These are phyloP conservation scores for Talpa occidentalis DNA, from an alignment of 2,113 vertebrate genomes.

Conservation along the genomic window DNA sequence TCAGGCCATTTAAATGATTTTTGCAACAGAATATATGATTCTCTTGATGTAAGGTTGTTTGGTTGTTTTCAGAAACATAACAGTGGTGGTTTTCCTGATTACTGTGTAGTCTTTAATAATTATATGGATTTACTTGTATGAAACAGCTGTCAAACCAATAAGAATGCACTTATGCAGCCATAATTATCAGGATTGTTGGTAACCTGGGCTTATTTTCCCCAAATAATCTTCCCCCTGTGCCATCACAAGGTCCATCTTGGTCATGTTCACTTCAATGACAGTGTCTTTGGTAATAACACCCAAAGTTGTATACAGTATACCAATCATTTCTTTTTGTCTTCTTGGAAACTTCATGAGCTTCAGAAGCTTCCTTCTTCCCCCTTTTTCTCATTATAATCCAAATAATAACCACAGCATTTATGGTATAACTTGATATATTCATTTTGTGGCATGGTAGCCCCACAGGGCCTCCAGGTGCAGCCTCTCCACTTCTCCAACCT, in stretches of 20 bases:
- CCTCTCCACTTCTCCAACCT: too few relatives aligned
- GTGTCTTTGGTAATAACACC: conserved; percentile 99
- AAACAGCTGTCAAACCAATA: conserved; percentile 89
- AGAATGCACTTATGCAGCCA: conserved; percentile 96
- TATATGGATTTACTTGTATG: background rate
- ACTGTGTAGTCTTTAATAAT: conserved; percentile 2
- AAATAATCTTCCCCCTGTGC: conserved; percentile 99
- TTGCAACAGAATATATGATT: conserved; percentile 44
- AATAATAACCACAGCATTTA: too few relatives aligned
- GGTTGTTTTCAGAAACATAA: background rate
- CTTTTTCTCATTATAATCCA: too few relatives aligned
- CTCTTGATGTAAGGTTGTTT: conserved; percentile 12
- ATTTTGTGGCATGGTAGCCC: too few relatives aligned
- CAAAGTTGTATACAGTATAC: conserved; percentile 84
- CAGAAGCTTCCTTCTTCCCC: too few relatives aligned
- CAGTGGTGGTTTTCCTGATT: background rate
- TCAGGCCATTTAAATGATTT: conserved; percentile 46
- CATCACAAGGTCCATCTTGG: conserved; percentile 95
- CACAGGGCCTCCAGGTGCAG: too few relatives aligned
- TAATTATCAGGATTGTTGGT: conserved; percentile 99
- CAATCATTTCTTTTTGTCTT: too few relatives aligned
- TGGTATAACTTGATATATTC: too few relatives aligned
- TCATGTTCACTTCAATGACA: conserved; percentile 96
- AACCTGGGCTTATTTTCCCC: conserved; percentile 99
- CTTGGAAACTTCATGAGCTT: too few relatives aligned